Evolutionary conservation across 2,113 vertebrate species (phyloP).

Genomic region (Pelodiscus sinensis): DNA sequence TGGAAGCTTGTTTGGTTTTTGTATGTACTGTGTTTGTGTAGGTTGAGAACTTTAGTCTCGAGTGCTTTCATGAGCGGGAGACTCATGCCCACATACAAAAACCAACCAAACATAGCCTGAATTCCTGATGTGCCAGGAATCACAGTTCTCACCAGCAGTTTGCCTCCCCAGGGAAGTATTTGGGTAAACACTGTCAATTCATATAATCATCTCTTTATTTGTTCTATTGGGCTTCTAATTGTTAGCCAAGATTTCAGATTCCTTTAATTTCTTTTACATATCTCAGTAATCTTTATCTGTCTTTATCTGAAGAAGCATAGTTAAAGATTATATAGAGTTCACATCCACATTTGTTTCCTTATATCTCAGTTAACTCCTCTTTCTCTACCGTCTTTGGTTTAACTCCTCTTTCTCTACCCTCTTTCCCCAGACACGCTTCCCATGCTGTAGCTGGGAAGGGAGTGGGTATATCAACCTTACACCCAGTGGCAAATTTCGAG

Average conservation of each 20-base stretch:
- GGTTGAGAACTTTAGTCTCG: background rate
- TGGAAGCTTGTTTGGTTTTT: too few species aligned
- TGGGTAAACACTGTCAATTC: conserved; percentile 47
- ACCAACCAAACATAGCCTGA: accelerated
- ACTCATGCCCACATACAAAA: accelerated
- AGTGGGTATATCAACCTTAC: background rate
- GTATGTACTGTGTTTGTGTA: background rate
- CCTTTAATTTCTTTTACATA: conserved; percentile 23
- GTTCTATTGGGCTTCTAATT: conserved; percentile 6
- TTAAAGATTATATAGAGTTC: background rate
- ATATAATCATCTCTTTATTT: conserved; percentile 26
- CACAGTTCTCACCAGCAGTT: conserved; percentile 31
- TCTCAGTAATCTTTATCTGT: conserved; percentile 55
- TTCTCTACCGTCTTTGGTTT: background rate
- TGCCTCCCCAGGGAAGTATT: conserved; percentile 57
- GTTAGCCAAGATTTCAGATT: conserved; percentile 17
- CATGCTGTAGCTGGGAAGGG: background rate
- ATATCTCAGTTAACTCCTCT: background rate
- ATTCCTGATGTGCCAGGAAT: accelerated
- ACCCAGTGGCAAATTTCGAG: too few species aligned
- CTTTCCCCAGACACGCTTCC: background rate
- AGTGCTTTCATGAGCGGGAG: background rate
- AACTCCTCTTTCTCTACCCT: background rate
- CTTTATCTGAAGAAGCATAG: background rate
- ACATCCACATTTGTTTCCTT: accelerated